Evolutionary conservation across 2,113 vertebrate species (phyloP), one percentile per base, ranked within the genome.

Genomic region (Bostrychus sinensis): DNA sequence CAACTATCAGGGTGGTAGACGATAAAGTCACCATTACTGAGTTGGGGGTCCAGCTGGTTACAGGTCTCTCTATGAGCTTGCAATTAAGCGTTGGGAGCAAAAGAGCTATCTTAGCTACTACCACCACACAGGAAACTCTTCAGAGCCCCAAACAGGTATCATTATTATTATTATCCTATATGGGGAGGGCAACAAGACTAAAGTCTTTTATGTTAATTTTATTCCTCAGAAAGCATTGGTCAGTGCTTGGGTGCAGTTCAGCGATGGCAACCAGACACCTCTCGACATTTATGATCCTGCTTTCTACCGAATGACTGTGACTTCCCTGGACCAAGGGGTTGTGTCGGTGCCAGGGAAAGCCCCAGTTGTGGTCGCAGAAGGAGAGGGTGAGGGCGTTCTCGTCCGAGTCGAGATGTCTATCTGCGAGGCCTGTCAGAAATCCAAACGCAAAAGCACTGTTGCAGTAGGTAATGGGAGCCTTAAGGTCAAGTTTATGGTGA

Each of bases 201-300:
- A 48, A 13, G 11, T 25, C 25, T 51, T 61, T 4, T 60, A 4
- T 9, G 16, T 14, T 58, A 70, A 46, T 74, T 48, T 59, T 7
- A 58, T 58, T 3, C 65, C 1, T 53, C 56, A 98, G 96, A 94
- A 96, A 73, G 95, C 95, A 1, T 88, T 93, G 86, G 87, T 97
- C 78, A 97, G 95, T 60, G 91, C 94, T 70, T 97, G 95, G 95
- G 85, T 98, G 62, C 94, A 96, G 73, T 99, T 97, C 91, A 98
- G 95, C 0, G 96, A 98, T 0, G 95, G 95, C 8, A 94, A 92
- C 2, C 92, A 95, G 77, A 94, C 94, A 2, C 95, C 95, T 1
- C 78, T 98, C 84, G 95, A 98, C 61, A 91, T 96, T 58, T 98
- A 96, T 14, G 94, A 96, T 19, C 77, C 89, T 7, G 84, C 92